Evolutionary conservation across 2,113 vertebrate species (phyloP).

Genomic region (Ornithorhynchus anatinus): DNA sequence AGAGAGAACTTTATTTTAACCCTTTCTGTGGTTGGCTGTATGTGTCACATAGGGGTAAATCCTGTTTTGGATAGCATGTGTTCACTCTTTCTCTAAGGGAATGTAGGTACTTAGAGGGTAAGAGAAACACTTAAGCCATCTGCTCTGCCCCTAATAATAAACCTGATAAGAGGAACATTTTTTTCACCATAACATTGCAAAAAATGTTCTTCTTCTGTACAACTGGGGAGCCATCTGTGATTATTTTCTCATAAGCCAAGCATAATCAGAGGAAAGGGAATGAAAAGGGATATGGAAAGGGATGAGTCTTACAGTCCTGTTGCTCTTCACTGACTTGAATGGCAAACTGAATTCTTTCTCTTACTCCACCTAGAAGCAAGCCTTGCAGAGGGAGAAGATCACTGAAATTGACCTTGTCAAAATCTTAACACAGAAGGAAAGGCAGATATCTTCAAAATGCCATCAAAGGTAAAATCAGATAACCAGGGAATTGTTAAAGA

Average conservation of each 20-base stretch:
- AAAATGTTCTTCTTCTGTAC: conserved; percentile 36
- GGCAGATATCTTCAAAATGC: conserved; percentile 7
- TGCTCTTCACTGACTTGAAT: not conserved
- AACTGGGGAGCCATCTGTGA: conserved; percentile 45
- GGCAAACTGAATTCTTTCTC: not conserved
- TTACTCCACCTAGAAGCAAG: conserved; percentile 14
- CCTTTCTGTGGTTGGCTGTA: not conserved
- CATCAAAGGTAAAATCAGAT: not conserved
- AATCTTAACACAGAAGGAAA: not conserved
- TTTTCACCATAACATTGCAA: conserved; percentile 39
- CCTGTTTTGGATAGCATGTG: not conserved
- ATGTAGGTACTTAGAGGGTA: conserved; percentile 36
- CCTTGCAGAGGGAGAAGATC: not conserved
- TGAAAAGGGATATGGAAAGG: not conserved
- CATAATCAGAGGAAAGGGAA: not conserved
- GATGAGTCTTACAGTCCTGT: not conserved
- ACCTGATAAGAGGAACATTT: conserved; percentile 15
- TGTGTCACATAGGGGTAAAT: not conserved
- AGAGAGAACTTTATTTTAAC: not conserved
- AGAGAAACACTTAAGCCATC: conserved; percentile 44
- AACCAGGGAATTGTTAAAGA: too few species aligned
- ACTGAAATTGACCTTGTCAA: not conserved
- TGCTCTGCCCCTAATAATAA: conserved; percentile 62
- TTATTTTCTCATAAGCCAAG: conserved; percentile 40
- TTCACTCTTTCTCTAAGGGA: conserved; percentile 34